Evolutionary conservation across 2,797 vertebrate genomes (phyloP), one percentile per base, ranked within the genome.

Genomic region (Selene dorsalis): DNA sequence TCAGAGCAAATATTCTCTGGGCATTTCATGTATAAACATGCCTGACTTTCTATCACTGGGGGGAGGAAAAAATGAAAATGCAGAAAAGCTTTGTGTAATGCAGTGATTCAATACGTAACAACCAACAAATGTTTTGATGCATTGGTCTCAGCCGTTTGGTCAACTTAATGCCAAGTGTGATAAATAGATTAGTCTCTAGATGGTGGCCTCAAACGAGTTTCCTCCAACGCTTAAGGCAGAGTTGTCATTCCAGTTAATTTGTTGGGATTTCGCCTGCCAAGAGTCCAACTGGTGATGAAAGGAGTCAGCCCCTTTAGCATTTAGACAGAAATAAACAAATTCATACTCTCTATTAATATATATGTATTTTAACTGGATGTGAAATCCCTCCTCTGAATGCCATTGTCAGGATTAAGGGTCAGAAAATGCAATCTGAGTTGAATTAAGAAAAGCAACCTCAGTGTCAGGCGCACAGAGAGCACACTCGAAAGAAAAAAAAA

Each of bases 21-120:
- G 90, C 91, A 93, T 94, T 94, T 94, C 91, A 94, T 94, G 94
- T 95, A 95, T 94, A 94, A 95, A 95, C 93, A 94, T 92, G 94
- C 85, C 91, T 89, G 88, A 92, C 92, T 94, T 94, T 93, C 87
- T 86, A 88, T 93, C 92, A 88, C 85, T 75, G 64, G 80, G 84
- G 79, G 88, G 72, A 69, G 63, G 63, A 64, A 79, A 75, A 85
- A 82, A 82, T 67, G 66, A 83, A 84, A 84, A 86, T 69, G 80
- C 65, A 78, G 76, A 79, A 88, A 88, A 70, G 80, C 85, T 86
- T 93, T 86, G 82, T 92, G 90, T 90, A 90, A 90, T 38, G 52
- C 79, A 69, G 80, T 61, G 77, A 89, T 93, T 94, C 85, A 87
- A 81, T 90, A 86, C 82, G 83, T 89, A 90, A 86, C 81, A 85